Percentiles rank a stretch among this genome's conserved stretches.
phyloP scores from a whole-genome alignment of 1,140 invertebrate species.

The Drosophila ficusphila region DNA sequence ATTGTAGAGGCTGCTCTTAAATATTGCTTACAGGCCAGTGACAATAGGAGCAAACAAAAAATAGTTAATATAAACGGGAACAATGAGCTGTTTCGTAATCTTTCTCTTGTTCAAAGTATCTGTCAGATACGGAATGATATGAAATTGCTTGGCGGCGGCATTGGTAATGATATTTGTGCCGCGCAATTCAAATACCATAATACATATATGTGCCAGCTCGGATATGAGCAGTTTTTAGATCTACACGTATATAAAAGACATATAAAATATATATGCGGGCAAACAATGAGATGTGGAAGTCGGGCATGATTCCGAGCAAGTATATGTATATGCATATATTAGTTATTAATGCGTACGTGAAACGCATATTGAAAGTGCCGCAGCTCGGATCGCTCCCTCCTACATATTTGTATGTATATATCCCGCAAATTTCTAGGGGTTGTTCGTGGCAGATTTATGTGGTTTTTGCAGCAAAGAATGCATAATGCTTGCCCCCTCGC shows the following conservation, averaged over 20 bases:
- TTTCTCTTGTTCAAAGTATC: conserved; percentile 19
- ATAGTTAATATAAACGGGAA: conserved; percentile 73
- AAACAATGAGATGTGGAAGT: conserved; percentile 69
- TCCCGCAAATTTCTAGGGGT: conserved; percentile 25
- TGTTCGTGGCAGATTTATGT: conserved; percentile 75
- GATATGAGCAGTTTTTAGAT: conserved; percentile 80
- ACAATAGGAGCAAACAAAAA: conserved; percentile 49
- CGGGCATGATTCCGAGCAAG: conserved; percentile 14
- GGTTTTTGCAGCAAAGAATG: conserved; percentile 81
- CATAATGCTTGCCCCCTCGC: conserved; percentile 65
- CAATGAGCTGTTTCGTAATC: conserved; percentile 32
- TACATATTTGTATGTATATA: conserved; percentile 5
- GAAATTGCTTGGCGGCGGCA: conserved; percentile 41
- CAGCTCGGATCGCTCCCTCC: conserved; percentile 42
- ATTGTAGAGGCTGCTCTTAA: background rate
- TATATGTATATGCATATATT: conserved; percentile 79
- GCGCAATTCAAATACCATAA: conserved; percentile 64
- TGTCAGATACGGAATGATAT: conserved; percentile 14
- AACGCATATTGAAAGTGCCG: conserved; percentile 78
- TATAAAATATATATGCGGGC: conserved; percentile 27
- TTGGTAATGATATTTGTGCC: conserved; percentile 75
- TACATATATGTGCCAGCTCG: conserved; percentile 20
- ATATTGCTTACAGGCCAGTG: conserved; percentile 30
- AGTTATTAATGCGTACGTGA: conserved; percentile 81
- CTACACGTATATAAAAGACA: conserved; percentile 51